These are phyloP conservation scores for Onychomys torridus DNA, from an alignment of 2,797 vertebrate genomes.

Conservation along the genomic window DNA sequence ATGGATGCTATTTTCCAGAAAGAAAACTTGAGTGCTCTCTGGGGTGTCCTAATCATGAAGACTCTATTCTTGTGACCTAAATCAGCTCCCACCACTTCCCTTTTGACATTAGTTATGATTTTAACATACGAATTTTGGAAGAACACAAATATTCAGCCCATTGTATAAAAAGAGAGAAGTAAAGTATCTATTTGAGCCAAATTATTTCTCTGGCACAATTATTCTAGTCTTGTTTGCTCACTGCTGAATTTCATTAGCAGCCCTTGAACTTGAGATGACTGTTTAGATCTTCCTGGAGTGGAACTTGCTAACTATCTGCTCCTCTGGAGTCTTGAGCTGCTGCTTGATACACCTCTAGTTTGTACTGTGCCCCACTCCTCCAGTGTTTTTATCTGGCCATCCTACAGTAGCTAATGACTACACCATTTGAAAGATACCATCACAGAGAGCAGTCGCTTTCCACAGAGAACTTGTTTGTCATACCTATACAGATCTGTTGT, in stretches of 20 bases:
- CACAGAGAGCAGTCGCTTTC: background rate
- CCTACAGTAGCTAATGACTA: background rate
- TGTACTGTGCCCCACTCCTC: background rate
- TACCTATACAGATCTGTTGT: background rate
- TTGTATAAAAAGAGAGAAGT: slow-evolving; percentile 44
- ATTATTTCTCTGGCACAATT: background rate
- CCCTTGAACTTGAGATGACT: background rate
- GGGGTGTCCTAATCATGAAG: background rate
- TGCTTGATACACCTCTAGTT: background rate
- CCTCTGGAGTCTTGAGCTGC: background rate
- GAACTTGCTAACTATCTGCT: background rate
- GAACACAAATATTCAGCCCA: background rate
- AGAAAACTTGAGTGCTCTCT: background rate
- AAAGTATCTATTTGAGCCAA: slow-evolving; percentile 16
- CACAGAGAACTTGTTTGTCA: background rate
- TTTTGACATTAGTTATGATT: background rate
- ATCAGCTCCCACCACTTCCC: background rate
- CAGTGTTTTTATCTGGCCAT: background rate
- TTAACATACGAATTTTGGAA: background rate
- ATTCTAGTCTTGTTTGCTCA: slow-evolving; percentile 41
- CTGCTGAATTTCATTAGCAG: background rate
- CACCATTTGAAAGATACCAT: background rate
- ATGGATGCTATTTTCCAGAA: background rate
- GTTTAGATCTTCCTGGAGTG: background rate
- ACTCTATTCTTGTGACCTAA: background rate